Conservation (phyloP, 1,140 invertebrate species). For the Achatina immaculata region DNA sequence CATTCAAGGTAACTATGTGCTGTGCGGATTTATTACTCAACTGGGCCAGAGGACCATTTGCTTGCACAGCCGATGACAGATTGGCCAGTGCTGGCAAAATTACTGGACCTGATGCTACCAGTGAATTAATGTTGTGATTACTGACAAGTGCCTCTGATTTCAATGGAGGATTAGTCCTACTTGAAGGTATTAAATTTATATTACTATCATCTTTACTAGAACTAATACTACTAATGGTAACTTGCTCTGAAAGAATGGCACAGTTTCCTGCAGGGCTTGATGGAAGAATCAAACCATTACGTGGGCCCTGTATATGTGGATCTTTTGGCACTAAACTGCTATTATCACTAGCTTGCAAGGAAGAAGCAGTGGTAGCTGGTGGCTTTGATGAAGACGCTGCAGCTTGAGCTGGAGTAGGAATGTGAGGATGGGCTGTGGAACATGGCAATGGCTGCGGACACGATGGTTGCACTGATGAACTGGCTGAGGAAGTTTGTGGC, state of each 20-base stretch:
- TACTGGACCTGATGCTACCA: not conserved
- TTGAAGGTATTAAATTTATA: not conserved
- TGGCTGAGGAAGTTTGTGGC: not conserved
- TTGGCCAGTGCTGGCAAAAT: not conserved
- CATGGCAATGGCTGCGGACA: not conserved
- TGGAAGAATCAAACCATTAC: slow-evolving; percentile 16
- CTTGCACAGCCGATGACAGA: not conserved
- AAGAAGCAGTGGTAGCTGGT: not conserved
- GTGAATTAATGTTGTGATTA: not conserved
- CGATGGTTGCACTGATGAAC: not conserved
- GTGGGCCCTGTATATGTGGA: not conserved
- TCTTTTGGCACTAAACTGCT: not conserved
- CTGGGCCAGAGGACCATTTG: not conserved
- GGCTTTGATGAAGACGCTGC: not conserved
- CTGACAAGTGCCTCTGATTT: not conserved
- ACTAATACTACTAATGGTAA: not conserved
- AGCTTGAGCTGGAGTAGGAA: not conserved
- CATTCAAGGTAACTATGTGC: not conserved
- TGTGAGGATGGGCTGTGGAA: not conserved
- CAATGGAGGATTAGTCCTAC: not conserved
- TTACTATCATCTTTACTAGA: not conserved
- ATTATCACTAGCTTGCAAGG: not conserved
- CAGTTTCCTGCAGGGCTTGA: not conserved
- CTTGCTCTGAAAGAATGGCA: not conserved
- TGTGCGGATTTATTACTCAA: not conserved